A percentile compares a stretch with the other conserved stretches of the same genome.
phyloP scores from a whole-genome alignment of 2,113 vertebrate species.

The Falco punctatus region DNA sequence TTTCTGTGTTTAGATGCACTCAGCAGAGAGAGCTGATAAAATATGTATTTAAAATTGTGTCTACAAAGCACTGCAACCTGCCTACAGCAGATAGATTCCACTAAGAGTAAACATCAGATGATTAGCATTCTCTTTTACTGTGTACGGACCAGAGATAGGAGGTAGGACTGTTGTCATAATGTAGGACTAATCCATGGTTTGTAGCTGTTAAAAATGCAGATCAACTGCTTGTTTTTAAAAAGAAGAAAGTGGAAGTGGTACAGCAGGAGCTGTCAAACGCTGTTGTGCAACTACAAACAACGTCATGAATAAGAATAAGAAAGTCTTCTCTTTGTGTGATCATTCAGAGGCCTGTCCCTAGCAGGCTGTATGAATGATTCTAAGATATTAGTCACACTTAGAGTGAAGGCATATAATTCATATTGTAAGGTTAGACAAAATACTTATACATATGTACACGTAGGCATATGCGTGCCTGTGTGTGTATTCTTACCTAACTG shows the following conservation, averaged over 20 bases:
- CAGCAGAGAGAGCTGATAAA: neutral
- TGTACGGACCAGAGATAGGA: neutral
- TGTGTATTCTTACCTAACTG: neutral
- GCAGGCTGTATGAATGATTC: neutral
- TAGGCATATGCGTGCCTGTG: no score
- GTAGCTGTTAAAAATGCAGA: neutral
- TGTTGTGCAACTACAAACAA: neutral
- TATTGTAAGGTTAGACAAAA: neutral
- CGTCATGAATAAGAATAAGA: neutral
- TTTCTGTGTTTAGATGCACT: neutral
- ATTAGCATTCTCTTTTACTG: neutral
- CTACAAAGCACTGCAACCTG: neutral
- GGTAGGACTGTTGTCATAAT: neutral
- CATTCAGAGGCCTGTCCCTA: neutral
- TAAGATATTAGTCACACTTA: neutral
- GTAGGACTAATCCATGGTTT: neutral
- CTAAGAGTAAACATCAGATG: neutral
- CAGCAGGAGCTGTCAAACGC: neutral
- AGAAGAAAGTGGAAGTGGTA: neutral
- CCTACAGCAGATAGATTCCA: neutral
- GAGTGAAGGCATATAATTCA: neutral
- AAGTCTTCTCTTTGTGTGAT: neutral
- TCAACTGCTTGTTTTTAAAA: neutral
- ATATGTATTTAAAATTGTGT: neutral
- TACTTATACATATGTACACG: neutral